Base-by-base conservation (phyloP, 2,113 vertebrate genomes). In the Cettia cetti region DNA sequence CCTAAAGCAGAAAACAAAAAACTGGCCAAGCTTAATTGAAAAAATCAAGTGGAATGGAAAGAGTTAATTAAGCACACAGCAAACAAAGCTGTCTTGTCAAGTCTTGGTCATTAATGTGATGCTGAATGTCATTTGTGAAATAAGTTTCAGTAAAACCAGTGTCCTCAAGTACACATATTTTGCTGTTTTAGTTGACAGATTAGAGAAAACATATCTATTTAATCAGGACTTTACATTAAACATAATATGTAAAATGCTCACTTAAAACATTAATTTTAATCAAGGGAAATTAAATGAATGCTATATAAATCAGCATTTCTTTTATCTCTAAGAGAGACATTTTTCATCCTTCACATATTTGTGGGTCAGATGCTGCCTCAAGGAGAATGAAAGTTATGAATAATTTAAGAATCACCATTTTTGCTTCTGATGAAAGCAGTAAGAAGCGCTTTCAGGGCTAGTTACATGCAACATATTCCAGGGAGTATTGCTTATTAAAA, bases 301-400 rank as follows among this genome's bases (percentile, higher is more conserved):
- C 3, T 74, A 4, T 31, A 54, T 54, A 81, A 84, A 83, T 59
- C 39, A 88, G 9, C 35, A 77, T 90, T 85, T 87, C 28, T 79
- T 94, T 82, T 90, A 77, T 86, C 71, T 57, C 33, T 70, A 44
- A 66, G 50, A 74, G 68, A 95, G 37, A 9, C 4, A 18, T 86
- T 92, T 90, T 78, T 81, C 28, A 94, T 82, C 69, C 52, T 80
- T 63, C 42, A 47, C 8, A 4, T 59, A 74, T 80, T 88, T 92
- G 44, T 93, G 83, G 76, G 54, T 96, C 82, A 94, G 44, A 78
- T 92, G 57, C 28, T 74, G 71, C 86, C 89, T 83, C 50, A 75
- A 75, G 76, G 47, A 86, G 42, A 91, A 93, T 68, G 30, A 16
- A 71, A 42, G 14, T 52, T 39, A 92, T 81, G 35, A 90, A 92